Evolutionary conservation across 2,888 invertebrate species (phyloP).

Genomic region (Cantharis flavilabris): DNA sequence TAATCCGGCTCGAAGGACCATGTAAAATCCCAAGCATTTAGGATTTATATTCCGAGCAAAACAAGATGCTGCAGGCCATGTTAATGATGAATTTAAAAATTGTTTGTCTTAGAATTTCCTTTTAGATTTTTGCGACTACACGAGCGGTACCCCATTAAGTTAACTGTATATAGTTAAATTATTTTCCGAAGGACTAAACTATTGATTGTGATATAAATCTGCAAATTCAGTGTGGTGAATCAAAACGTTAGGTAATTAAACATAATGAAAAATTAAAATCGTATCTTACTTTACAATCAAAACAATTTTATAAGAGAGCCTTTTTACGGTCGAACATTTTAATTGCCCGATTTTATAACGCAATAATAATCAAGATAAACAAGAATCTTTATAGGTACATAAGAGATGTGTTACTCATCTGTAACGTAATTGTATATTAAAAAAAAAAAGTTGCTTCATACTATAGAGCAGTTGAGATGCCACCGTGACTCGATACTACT

Average conservation of each 20-base stretch:
- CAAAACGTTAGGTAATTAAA: background rate
- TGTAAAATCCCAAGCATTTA: too few relatives aligned
- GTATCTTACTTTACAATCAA: background rate
- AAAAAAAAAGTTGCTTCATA: background rate
- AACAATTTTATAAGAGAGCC: background rate
- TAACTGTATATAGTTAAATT: background rate
- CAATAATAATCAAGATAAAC: slow-evolving; percentile 1
- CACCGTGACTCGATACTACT: background rate
- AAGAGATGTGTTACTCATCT: slow-evolving; percentile 4
- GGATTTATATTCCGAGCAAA: too few relatives aligned
- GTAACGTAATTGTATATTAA: background rate
- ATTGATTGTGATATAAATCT: background rate
- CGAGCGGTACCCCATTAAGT: background rate
- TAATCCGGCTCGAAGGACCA: too few relatives aligned
- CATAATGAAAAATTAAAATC: background rate
- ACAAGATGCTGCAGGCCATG: too few relatives aligned
- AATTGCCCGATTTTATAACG: background rate
- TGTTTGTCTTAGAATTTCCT: too few relatives aligned
- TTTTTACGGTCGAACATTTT: background rate
- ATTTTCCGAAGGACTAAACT: background rate
- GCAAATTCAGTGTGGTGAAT: background rate
- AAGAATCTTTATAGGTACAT: background rate
- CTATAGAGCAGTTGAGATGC: background rate
- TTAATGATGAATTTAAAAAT: too few relatives aligned
- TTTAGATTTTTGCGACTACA: too few relatives aligned